Percentiles rank a stretch among this genome's conserved stretches.
Evolutionary conservation across 2,888 invertebrate species (phyloP).

Genomic region (Conops quadrifasciatus): DNA sequence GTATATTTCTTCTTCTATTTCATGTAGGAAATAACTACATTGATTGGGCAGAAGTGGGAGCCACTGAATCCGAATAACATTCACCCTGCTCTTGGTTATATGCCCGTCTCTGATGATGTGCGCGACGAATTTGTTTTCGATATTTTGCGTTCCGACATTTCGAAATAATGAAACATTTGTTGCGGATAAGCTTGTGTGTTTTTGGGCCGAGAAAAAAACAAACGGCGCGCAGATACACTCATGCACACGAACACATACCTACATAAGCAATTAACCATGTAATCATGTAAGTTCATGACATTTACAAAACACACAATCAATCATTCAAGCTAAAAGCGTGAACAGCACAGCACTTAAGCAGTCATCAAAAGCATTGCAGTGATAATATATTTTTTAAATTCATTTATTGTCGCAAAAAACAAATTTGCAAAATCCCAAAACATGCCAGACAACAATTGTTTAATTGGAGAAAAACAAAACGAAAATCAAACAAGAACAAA

Average conservation of each 20-base stretch:
- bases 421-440: constrained; percentile 41
- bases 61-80: constrained; percentile 55
- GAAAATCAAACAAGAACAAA: constrained; percentile 19
- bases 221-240: constrained; percentile 37
- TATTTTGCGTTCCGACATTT: constrained; percentile 61
- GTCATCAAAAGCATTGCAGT: constrained; percentile 33
- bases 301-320: constrained; percentile 7
- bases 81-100: constrained; percentile 58
- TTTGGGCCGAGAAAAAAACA: constrained; percentile 39
- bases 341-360: constrained; percentile 4
- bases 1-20: too few species aligned
- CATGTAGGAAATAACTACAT: constrained; percentile 61
- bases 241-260: constrained; percentile 36
- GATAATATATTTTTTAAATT: constrained; percentile 37
- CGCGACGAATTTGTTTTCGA: constrained; percentile 63
- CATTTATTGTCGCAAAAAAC: constrained; percentile 26
- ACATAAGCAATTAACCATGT: constrained; percentile 22
- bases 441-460: constrained; percentile 23
- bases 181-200: constrained; percentile 13
- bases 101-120: constrained; percentile 58
- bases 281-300: constrained; percentile 26
- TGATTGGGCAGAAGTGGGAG: constrained; percentile 62
- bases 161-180: constrained; percentile 44
- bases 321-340: constrained; percentile 22
- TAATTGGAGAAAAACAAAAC: constrained; percentile 28